A percentile compares a stretch with the other conserved stretches of the same genome.
Conservation (phyloP, 2,888 invertebrate genomes). For the Leucozona laternaria region DNA sequence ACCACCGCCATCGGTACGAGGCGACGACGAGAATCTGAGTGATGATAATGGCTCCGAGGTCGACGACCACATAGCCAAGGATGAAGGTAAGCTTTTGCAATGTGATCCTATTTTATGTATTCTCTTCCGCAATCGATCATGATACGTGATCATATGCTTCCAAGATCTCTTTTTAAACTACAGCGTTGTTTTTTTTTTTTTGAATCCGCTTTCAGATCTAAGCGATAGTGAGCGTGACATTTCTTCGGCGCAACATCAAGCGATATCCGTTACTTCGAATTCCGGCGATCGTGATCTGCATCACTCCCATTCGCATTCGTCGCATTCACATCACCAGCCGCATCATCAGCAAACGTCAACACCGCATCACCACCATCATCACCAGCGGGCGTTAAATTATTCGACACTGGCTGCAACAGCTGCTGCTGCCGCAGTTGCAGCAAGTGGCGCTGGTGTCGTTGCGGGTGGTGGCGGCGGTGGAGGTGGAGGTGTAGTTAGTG, state of each 20-base stretch:
- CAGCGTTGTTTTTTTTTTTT: slow-evolving; percentile 17
- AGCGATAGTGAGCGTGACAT: slow-evolving; percentile 83
- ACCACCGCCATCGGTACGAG: slow-evolving; percentile 86
- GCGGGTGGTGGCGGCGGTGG: slow-evolving; percentile 80
- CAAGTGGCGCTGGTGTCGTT: slow-evolving; percentile 75
- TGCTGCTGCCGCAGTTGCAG: slow-evolving; percentile 84
- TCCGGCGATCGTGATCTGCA: slow-evolving; percentile 75
- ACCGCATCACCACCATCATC: slow-evolving; percentile 83
- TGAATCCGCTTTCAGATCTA: slow-evolving; percentile 77
- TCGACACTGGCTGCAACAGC: slow-evolving; percentile 89
- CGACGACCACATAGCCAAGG: slow-evolving; percentile 92
- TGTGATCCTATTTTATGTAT: background rate
- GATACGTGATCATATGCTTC: too few relatives aligned
- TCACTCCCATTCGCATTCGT: slow-evolving; percentile 69
- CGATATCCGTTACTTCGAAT: slow-evolving; percentile 73
- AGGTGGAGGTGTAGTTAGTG: slow-evolving; percentile 79
- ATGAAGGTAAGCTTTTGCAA: slow-evolving; percentile 84
- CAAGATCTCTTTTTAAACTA: background rate
- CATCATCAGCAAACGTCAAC: slow-evolving; percentile 78
- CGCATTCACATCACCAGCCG: slow-evolving; percentile 75
- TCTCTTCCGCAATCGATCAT: slow-evolving; percentile 3
- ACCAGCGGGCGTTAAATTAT: slow-evolving; percentile 91
- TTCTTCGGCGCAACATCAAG: slow-evolving; percentile 81
- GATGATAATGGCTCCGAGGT: slow-evolving; percentile 95
- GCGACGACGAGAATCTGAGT: slow-evolving; percentile 90